Percentiles rank a stretch among this genome's conserved stretches.
Evolutionary conservation across 1,140 invertebrate genomes (phyloP).

Genomic region (Penaeus indicus): DNA sequence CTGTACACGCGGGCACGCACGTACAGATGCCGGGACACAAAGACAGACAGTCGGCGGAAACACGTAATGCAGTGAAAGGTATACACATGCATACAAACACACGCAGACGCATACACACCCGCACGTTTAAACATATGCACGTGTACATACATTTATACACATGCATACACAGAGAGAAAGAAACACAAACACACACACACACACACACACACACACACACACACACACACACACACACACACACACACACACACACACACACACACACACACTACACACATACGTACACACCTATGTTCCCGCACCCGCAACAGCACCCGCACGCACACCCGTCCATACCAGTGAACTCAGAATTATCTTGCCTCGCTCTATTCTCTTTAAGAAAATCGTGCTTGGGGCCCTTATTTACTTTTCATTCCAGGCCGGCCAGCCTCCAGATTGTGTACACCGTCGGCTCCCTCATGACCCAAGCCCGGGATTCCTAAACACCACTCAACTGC

Average conservation of each 20-base stretch:
- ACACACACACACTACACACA: background rate
- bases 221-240: background rate
- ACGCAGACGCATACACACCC: background rate
- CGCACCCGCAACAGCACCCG: conserved; percentile 27
- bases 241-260: no score
- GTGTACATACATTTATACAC: background rate
- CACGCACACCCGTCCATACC: conserved; percentile 19
- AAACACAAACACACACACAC: no score
- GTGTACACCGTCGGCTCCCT: conserved; percentile 5
- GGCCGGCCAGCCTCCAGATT: background rate
- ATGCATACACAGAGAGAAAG: background rate
- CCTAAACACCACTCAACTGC: background rate
- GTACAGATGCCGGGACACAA: background rate
- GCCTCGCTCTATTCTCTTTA: no score
- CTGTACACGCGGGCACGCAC: conserved; percentile 40
- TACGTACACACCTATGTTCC: background rate
- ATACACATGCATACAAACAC: background rate
- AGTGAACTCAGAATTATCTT: no score
- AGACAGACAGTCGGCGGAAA: no score
- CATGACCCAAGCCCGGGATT: background rate
- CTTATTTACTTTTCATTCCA: background rate
- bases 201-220: background rate
- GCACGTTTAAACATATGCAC: background rate
- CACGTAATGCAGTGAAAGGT: no score
- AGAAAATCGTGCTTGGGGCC: background rate